Base-by-base conservation (phyloP, 2,113 vertebrate species). In the Hemicordylus capensis region DNA sequence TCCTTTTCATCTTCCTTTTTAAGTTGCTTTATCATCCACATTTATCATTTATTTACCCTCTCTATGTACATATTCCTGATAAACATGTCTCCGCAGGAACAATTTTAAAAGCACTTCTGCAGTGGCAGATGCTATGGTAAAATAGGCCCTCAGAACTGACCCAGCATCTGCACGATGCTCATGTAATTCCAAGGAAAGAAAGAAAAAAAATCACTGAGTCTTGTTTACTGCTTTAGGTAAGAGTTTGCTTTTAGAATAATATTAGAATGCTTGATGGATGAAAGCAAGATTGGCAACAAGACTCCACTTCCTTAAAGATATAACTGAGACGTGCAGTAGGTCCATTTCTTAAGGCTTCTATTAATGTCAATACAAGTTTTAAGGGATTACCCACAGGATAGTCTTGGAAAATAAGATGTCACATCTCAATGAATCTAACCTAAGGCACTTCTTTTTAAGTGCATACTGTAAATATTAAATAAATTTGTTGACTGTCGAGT, bases 341-440 rank as follows among this genome's bases (percentile, higher is more conserved):
- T 90, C 84, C 92, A 93, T 94, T 92, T 95, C 89, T 93, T 94
- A 94, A 89, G 92, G 92, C 92, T 90, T 90, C 85, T 93, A 91
- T 95, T 93, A 94, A 93, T 95, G 94, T 95, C 93, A 90, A 93
- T 92, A 94, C 85, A 94, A 92, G 84, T 87, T 92, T 85, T 93
- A 90, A 84, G 85, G 89, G 87, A 94, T 90, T 93, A 92, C 83
- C 87, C 89, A 89, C 74, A 92, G 93, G 91, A 95, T 94, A 91
- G 51, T 89, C 93, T 92, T 90, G 84, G 58, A 90, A 93, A 95
- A 93, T 90, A 94, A 93, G 91, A 93, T 94, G 88, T 92, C 91
- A 95, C 90, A 94, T 95, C 91, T 94, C 88, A 91, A 88, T 87
- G 90, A 94, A 93, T 95, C 90, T 95, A 91, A 95, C 95, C 92